Conservation (phyloP, 2,113 vertebrate genomes). For the Cryptotis parvus region DNA sequence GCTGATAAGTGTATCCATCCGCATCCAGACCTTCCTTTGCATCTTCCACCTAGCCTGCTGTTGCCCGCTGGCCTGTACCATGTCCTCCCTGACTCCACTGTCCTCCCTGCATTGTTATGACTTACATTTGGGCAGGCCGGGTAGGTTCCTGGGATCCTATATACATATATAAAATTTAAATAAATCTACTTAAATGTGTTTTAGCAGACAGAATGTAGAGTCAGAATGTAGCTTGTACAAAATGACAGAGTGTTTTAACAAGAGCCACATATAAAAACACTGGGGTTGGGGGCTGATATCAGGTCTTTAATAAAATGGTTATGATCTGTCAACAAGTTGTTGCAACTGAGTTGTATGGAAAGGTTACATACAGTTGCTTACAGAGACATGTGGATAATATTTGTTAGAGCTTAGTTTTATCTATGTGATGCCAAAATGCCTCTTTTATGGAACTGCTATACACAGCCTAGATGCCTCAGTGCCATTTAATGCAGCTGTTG, state of each 20-base stretch:
- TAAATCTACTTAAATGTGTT: not conserved
- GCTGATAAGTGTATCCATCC: too few relatives aligned
- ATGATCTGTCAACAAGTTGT: slow-evolving; percentile 3
- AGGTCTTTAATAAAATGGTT: slow-evolving; percentile 24
- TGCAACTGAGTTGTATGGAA: not conserved
- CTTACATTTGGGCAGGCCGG: too few relatives aligned
- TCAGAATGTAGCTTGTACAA: not conserved
- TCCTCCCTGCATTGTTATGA: too few relatives aligned
- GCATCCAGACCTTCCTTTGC: too few relatives aligned
- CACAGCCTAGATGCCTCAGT: not conserved
- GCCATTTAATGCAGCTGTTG: not conserved
- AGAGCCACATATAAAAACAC: not conserved
- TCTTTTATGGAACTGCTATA: slow-evolving; percentile 24
- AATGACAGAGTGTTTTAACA: not conserved
- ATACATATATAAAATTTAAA: too few relatives aligned
- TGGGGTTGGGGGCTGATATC: not conserved
- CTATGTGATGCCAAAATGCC: not conserved
- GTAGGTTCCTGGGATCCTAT: too few relatives aligned
- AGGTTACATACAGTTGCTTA: not conserved
- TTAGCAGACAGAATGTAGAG: not conserved
- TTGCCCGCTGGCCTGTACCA: too few relatives aligned
- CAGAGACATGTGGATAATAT: not conserved
- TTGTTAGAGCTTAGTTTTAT: slow-evolving; percentile 13
- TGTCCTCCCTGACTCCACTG: too few relatives aligned
- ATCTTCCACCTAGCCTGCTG: too few relatives aligned